Base-by-base conservation (phyloP, 2,888 invertebrate species). In the Dioctria rufipes region DNA sequence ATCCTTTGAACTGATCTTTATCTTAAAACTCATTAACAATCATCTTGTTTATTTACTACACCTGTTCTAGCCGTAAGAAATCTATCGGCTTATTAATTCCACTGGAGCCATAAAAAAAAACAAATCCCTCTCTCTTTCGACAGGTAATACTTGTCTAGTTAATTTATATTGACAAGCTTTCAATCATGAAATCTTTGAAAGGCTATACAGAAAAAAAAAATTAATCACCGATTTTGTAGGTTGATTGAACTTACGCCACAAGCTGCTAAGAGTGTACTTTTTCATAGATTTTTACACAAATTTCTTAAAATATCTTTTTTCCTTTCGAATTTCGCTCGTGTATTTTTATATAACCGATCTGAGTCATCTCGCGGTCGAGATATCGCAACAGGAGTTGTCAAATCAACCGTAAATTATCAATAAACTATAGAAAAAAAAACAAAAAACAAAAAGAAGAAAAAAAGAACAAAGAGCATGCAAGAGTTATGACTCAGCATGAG, bases 121-220 rank as follows among this genome's bases (percentile, higher is more conserved):
- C n/a, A 42, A 65, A 25, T 25, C 25, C 25, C 25, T 25, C 25
- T 65, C 11, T 65, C 5, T 69, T 39, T 69, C 51, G 69, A 69
- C 69, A 51, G 69, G 51, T 9, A 69, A 69, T 51, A 51, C 69
- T 69, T 69, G 69, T 69, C 49, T 69, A 69, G 51, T 37, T 69
- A 69, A 69, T 69, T 69, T 69, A 69, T 69, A 69, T 69, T 69
- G 69, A 69, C 69, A 69, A 69, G 69, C 69, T 69, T 51, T 69
- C 69, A 69, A 69, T 69, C 69, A 69, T 11, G 69, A 9, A 51
- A 69, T 69, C 51, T 25, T 51, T 37, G 49, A 37, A 69, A 69
- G 49, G 4, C 43, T 25, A 0, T 2, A 25, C 25, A 25, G 25
- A 25, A 25, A 37, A 51, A 51, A 69, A 69, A 69, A 69, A 69